These are phyloP conservation scores for Maconellicoccus hirsutus DNA, from an alignment of 1,140 invertebrate genomes.

Conservation along the genomic window DNA sequence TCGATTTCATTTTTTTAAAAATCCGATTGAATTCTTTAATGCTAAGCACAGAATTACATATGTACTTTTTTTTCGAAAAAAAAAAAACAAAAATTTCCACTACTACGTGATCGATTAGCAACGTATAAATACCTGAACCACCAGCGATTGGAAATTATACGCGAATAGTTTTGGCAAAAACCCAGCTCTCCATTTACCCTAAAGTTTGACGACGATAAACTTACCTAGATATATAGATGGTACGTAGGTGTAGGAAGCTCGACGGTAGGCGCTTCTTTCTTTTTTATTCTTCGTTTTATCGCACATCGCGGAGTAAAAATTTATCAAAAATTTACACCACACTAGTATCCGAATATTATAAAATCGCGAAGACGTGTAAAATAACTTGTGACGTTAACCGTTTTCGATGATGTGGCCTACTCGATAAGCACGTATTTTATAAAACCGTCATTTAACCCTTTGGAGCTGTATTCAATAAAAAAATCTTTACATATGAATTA, in stretches of 20 bases:
- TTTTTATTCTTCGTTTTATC: not conserved
- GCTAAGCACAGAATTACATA: too few relatives aligned
- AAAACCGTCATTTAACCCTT: constrained; percentile 21
- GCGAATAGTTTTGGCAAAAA: not conserved
- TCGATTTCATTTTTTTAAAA: too few relatives aligned
- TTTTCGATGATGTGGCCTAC: constrained; percentile 9
- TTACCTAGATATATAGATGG: not conserved
- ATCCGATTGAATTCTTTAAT: too few relatives aligned
- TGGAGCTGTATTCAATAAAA: not conserved
- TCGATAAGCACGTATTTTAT: constrained; percentile 19
- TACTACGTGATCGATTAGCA: too few relatives aligned
- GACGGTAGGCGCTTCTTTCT: too few relatives aligned
- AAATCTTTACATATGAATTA: constrained; percentile 22
- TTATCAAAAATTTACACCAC: not conserved
- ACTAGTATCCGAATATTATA: not conserved
- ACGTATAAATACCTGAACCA: too few relatives aligned
- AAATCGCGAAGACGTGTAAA: not conserved
- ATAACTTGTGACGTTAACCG: constrained; percentile 7
- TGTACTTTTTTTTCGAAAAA: too few relatives aligned
- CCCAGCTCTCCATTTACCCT: not conserved
- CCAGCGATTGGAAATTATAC: too few relatives aligned
- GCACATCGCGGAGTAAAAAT: not conserved
- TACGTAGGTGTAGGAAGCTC: not conserved
- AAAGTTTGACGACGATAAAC: not conserved
- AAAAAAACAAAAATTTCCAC: too few relatives aligned